Evolutionary conservation across 2,113 vertebrate genomes (phyloP).

Genomic region (Brachypodius melanocephalos): DNA sequence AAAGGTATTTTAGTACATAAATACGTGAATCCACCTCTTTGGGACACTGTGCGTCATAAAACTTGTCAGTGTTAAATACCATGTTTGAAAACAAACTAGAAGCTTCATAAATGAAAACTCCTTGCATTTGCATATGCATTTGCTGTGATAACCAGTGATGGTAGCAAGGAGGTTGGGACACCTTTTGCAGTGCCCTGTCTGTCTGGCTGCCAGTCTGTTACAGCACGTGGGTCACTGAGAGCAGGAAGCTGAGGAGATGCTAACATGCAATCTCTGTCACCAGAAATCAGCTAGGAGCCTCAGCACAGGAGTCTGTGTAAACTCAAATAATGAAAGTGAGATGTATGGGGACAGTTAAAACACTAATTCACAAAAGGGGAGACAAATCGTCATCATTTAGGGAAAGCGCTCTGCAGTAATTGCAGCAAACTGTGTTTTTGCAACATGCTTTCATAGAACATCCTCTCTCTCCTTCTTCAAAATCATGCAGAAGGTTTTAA

Average conservation of each 20-base stretch:
- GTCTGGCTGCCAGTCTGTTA: not conserved
- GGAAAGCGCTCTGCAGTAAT: not conserved
- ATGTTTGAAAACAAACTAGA: not conserved
- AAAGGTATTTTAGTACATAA: not conserved
- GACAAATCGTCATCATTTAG: not conserved
- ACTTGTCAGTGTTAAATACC: not conserved
- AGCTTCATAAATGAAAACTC: not conserved
- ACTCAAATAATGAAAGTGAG: not conserved
- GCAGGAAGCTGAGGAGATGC: not conserved
- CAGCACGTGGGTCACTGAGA: not conserved
- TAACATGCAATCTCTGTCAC: not conserved
- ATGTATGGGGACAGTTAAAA: not conserved
- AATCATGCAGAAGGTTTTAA: not conserved
- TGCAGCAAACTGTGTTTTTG: not conserved
- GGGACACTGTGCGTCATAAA: fast-evolving
- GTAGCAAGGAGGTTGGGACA: not conserved
- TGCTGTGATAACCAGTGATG: not conserved
- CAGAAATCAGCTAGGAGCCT: not conserved
- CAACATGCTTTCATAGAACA: not conserved
- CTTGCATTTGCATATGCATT: not conserved
- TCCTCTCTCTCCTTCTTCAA: not conserved
- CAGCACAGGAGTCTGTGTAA: not conserved
- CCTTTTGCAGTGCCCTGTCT: not conserved
- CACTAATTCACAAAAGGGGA: not conserved
- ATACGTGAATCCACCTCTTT: not conserved